These are phyloP conservation scores for Noctua janthina DNA, from an alignment of 2,888 invertebrate species.

Conservation along the genomic window DNA sequence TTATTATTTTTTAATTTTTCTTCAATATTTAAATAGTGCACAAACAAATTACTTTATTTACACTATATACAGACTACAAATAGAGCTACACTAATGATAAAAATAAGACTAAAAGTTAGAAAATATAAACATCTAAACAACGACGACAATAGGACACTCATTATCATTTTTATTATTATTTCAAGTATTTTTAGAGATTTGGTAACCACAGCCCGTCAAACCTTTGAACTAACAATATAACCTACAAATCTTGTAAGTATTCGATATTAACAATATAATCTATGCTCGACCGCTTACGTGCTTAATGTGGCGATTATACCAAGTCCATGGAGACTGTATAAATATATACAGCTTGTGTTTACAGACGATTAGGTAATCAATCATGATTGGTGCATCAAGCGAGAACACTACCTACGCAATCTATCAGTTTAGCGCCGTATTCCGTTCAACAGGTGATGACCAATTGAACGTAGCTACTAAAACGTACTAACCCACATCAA, in stretches of 20 bases:
- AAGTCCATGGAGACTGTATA: neutral
- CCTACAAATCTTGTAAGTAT: neutral
- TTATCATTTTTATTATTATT: too few species aligned
- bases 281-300: neutral
- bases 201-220: neutral
- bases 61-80: too few species aligned
- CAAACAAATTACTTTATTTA: too few species aligned
- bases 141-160: too few species aligned
- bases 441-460: constrained; percentile 3
- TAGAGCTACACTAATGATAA: too few species aligned
- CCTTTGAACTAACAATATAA: neutral
- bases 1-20: too few species aligned
- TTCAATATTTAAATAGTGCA: too few species aligned
- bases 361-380: constrained; percentile 12
- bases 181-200: too few species aligned
- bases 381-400: constrained; percentile 6
- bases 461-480: neutral
- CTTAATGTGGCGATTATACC: neutral
- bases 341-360: constrained; percentile 1
- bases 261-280: constrained; percentile 1
- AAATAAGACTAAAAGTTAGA: too few species aligned
- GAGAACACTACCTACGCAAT: constrained; percentile 4
- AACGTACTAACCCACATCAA: neutral
- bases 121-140: too few species aligned
- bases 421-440: neutral